phyloP scores from a whole-genome alignment of 1,140 invertebrate species.

The Riptortus pedestris region DNA sequence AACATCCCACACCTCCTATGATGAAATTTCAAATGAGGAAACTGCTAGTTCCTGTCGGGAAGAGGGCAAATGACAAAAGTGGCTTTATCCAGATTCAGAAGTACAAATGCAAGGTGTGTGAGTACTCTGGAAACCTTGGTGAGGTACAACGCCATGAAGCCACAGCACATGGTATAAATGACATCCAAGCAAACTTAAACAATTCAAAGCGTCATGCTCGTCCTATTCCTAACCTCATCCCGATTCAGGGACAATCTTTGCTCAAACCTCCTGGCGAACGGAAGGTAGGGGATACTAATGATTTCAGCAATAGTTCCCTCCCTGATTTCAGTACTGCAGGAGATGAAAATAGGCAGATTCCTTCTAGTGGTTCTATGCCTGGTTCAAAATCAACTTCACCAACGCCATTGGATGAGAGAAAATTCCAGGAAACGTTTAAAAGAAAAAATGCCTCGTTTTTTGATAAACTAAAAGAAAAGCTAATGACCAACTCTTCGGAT shows the following conservation, averaged over 20 bases:
- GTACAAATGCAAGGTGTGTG: conserved; percentile 16
- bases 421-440: conserved; percentile 39
- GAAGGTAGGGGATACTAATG: not conserved
- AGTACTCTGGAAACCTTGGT: conserved; percentile 36
- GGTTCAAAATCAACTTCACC: conserved; percentile 7
- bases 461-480: conserved; percentile 65
- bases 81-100: conserved; percentile 19
- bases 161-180: conserved; percentile 40
- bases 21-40: conserved; percentile 1
- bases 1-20: not conserved
- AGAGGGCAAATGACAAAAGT: not conserved
- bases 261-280: not conserved
- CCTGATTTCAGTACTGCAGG: conserved; percentile 41
- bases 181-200: conserved; percentile 32
- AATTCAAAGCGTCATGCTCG: conserved; percentile 31
- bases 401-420: conserved; percentile 34
- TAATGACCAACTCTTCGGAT: conserved; percentile 44
- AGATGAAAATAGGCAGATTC: conserved; percentile 34
- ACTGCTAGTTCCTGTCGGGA: not conserved
- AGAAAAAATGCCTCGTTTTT: conserved; percentile 70
- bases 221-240: conserved; percentile 60
- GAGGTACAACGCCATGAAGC: conserved; percentile 43
- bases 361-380: conserved; percentile 2
- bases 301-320: conserved; percentile 37
- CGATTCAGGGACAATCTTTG: conserved; percentile 39